Evolutionary conservation across 2,888 invertebrate genomes (phyloP), one percentile per base, ranked within the genome.

Genomic region (Neoscelio sp.): DNA sequence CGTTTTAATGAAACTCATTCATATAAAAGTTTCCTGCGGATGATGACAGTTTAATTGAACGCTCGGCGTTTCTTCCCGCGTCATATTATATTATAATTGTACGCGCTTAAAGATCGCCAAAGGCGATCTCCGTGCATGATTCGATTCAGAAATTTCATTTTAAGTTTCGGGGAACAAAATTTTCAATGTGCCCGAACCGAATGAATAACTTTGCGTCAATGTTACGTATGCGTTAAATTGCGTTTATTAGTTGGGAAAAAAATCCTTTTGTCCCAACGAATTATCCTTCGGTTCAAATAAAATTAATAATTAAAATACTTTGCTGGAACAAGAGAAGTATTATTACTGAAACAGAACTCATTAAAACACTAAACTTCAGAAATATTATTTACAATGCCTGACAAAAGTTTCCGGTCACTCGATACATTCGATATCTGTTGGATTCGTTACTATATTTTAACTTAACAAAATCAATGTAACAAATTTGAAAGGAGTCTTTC

Each of bases 1-100:
- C 83, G 83, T 83, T 82, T 86, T 88, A 89, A 89, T 88, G 89
- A 88, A 89, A 89, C 83, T 88, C 88, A 89, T 89, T 88, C 86
- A 86, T 88, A 89, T 87, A 86, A 89, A 89, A 89, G 86, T 89
- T 89, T 88, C 82, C 82, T 77, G 76, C 81, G 83, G 82, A 73
- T 75, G 85, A 83, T 86, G 87, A 86, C 87, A 86, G 82, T 87
- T 87, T 88, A 88, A 88, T 88, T 88, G 88, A 88, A 88, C 87
- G 71, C 44, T 46, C 54, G 65, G 54, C 54, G 40, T 62, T 68
- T 62, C 28, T 50, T 52, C 46, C 35, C 44, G 46, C 30, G 65
- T 65, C 50, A 60, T 30, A 70, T 70, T 52, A 65, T 56, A 38
- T 46, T 74, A 64, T 74, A 64, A 65, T 67, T 67, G 56, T 20